Percentiles rank a stretch among this genome's conserved stretches.
phyloP scores from a whole-genome alignment of 64 coral and sea anemone genomes.

The Cladopsammia gracilis region DNA sequence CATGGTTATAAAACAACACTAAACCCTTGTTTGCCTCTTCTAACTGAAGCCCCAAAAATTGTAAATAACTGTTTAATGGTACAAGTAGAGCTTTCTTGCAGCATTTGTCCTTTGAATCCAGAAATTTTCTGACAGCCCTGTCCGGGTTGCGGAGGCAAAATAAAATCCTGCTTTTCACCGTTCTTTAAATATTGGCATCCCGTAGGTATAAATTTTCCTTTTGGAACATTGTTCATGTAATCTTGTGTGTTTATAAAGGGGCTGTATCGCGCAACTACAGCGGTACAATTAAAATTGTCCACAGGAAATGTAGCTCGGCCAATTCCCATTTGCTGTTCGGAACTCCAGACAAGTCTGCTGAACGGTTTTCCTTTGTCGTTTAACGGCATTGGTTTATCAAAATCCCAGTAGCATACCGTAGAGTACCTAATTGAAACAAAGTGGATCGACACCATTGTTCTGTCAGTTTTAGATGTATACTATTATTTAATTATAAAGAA shows the following conservation, averaged over 20 bases:
- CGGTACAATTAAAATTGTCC: conserved; percentile 44
- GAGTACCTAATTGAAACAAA: conserved; percentile 20
- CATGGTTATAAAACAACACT: conserved; percentile 47
- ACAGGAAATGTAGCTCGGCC: conserved; percentile 16
- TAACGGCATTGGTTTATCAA: background rate
- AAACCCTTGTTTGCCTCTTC: conserved; percentile 52
- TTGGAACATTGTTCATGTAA: conserved; percentile 10
- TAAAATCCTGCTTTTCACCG: conserved; percentile 14
- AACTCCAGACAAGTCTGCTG: conserved; percentile 4
- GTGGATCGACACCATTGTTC: background rate
- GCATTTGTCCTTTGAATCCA: conserved; percentile 51
- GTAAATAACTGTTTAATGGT: conserved; percentile 48
- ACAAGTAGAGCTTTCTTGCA: conserved; percentile 16
- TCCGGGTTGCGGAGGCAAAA: conserved; percentile 28
- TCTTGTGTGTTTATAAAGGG: conserved; percentile 15
- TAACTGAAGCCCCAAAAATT: conserved; percentile 49
- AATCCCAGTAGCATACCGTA: conserved; percentile 38
- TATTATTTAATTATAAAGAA: no score
- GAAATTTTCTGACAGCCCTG: conserved; percentile 27
- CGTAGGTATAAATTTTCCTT: conserved; percentile 32
- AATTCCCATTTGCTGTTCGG: conserved; percentile 18
- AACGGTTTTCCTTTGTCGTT: conserved; percentile 35
- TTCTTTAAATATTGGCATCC: conserved; percentile 32
- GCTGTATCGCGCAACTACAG: conserved; percentile 30
- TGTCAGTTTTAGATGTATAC: no score